These are phyloP conservation scores for Coleophora flavipennella DNA, from an alignment of 2,888 invertebrate genomes.

Conservation along the genomic window DNA sequence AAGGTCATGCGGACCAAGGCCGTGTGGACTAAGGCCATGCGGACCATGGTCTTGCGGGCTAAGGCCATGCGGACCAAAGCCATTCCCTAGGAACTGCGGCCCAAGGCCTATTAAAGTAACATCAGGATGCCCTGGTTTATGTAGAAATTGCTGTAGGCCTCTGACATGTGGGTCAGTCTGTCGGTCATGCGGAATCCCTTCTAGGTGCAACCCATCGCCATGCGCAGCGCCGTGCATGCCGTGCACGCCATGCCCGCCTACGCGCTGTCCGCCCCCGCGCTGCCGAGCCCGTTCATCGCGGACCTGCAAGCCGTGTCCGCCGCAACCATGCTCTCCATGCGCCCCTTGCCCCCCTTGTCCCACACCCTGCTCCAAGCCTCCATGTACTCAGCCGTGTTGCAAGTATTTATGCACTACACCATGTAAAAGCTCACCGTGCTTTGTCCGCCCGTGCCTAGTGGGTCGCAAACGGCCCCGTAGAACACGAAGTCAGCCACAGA, in stretches of 20 bases:
- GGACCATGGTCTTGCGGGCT: conserved; percentile 13
- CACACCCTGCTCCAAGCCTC: neutral
- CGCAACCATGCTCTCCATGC: conserved; percentile 12
- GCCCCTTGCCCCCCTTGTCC: conserved; percentile 13
- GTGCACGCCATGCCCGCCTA: conserved; percentile 14
- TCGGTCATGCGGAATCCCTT: conserved; percentile 10
- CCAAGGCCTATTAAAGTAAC: conserved; percentile 4
- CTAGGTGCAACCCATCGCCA: conserved; percentile 5
- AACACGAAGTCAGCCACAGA: conserved; percentile 39
- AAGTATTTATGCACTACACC: conserved; percentile 22
- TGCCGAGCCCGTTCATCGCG: conserved; percentile 10
- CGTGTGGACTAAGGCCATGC: conserved; percentile 13
- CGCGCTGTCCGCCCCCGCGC: conserved; percentile 7
- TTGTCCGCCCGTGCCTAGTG: conserved; percentile 39
- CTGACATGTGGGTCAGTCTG: conserved; percentile 23
- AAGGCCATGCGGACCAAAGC: conserved; percentile 7
- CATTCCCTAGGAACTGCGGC: conserved; percentile 11
- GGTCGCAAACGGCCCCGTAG: conserved; percentile 36
- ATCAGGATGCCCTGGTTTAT: conserved; percentile 17
- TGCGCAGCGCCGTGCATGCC: conserved; percentile 15
- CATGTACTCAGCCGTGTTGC: conserved; percentile 10
- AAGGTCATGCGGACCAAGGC: conserved; percentile 1
- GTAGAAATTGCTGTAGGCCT: conserved; percentile 25
- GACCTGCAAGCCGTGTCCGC: conserved; percentile 12
- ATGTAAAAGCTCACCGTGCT: conserved; percentile 43